A percentile compares a stretch with the other conserved stretches of the same genome.
These are phyloP conservation scores for Lates calcarifer DNA, from an alignment of 2,113 vertebrate species.

Conservation along the genomic window DNA sequence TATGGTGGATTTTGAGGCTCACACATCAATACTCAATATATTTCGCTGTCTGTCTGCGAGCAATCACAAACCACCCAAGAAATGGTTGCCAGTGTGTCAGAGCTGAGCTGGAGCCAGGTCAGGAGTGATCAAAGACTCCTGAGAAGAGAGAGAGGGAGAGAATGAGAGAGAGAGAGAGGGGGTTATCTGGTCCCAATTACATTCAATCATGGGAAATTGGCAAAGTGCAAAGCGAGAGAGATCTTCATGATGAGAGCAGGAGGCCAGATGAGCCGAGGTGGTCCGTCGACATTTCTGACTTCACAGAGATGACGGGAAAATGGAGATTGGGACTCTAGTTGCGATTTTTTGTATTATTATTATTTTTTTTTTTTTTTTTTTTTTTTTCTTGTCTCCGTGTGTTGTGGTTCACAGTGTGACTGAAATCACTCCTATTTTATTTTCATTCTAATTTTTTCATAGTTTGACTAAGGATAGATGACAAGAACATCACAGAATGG, in stretches of 20 bases:
- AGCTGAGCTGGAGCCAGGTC: slow-evolving; percentile 73
- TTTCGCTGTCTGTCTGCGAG: slow-evolving; percentile 66
- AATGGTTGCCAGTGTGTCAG: slow-evolving; percentile 73
- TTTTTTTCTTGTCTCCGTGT: neutral
- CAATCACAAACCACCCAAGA: slow-evolving; percentile 79
- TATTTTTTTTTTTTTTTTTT: neutral
- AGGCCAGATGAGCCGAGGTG: slow-evolving; percentile 78
- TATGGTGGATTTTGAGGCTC: slow-evolving; percentile 40
- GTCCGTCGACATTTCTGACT: slow-evolving; percentile 66
- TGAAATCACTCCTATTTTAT: neutral
- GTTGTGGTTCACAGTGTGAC: neutral
- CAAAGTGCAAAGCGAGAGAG: slow-evolving; percentile 75
- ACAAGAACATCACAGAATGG: neutral
- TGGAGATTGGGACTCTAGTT: slow-evolving; percentile 20
- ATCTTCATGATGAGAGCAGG: slow-evolving; percentile 71
- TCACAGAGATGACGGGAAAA: slow-evolving; percentile 50
- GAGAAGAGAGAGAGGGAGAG: slow-evolving; percentile 36
- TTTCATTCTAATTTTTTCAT: slow-evolving; percentile 7
- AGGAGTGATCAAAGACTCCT: slow-evolving; percentile 78
- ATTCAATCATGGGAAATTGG: slow-evolving; percentile 81
- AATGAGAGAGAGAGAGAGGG: slow-evolving; percentile 13
- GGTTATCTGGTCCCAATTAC: slow-evolving; percentile 83
- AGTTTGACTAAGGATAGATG: neutral
- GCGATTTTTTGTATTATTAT: no score
- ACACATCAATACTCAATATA: slow-evolving; percentile 62